Percentiles rank a stretch among this genome's conserved stretches.
These are phyloP conservation scores for Atopsyche davidsoni DNA, from an alignment of 1,140 invertebrate genomes.

Conservation along the genomic window DNA sequence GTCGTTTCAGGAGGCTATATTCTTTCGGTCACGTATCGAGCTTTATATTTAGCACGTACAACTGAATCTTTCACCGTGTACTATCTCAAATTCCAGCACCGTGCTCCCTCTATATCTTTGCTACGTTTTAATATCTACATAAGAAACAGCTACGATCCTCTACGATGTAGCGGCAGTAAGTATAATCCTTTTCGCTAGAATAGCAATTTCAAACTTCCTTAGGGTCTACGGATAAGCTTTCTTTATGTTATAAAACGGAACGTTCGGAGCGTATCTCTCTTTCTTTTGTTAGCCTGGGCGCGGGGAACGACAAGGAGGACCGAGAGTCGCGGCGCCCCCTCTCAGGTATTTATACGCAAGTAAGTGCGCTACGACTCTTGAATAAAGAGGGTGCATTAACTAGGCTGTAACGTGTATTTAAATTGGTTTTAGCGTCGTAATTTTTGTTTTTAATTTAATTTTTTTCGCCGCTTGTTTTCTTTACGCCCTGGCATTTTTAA, in stretches of 20 bases:
- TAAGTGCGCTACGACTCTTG: slow-evolving; percentile 40
- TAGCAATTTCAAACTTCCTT: slow-evolving; percentile 54
- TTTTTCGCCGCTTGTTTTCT: slow-evolving; percentile 14
- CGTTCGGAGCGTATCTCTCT: slow-evolving; percentile 13
- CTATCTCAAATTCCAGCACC: slow-evolving; percentile 29
- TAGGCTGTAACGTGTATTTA: slow-evolving; percentile 48
- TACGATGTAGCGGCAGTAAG: slow-evolving; percentile 48
- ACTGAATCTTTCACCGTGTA: slow-evolving; percentile 30
- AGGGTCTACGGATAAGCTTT: slow-evolving; percentile 53
- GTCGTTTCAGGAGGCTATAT: slow-evolving; percentile 20
- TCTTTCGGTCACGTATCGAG: slow-evolving; percentile 24
- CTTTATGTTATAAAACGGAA: slow-evolving; percentile 42
- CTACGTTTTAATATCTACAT: slow-evolving; percentile 31
- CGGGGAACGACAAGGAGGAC: slow-evolving; percentile 7
- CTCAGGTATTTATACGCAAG: slow-evolving; percentile 20
- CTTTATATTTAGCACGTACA: slow-evolving; percentile 27
- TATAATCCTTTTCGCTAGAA: slow-evolving; percentile 54
- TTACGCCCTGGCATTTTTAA: slow-evolving; percentile 20
- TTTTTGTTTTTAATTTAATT: slow-evolving; percentile 48
- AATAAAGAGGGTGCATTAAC: slow-evolving; percentile 46
- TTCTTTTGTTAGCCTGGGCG: slow-evolving; percentile 12
- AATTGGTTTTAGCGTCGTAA: slow-evolving; percentile 44
- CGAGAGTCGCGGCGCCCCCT: slow-evolving; percentile 7
- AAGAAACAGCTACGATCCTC: slow-evolving; percentile 29
- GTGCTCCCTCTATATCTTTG: slow-evolving; percentile 27